Base-by-base conservation (phyloP, 2,888 invertebrate species). In the Drosophila subsilvestris region DNA sequence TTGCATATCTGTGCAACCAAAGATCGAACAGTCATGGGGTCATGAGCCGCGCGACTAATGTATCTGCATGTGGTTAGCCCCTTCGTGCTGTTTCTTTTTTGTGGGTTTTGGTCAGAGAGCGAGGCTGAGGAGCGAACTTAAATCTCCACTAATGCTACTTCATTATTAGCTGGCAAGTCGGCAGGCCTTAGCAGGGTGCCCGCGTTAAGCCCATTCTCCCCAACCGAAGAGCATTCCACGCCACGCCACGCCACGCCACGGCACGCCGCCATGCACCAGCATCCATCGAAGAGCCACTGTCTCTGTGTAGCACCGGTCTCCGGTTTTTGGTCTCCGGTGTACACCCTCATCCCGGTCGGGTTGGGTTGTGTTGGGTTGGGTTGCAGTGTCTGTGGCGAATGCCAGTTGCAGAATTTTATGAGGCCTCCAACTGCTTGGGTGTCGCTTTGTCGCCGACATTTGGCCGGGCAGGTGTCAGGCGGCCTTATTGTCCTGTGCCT, bases 401-500 rank as follows among this genome's bases (percentile, higher is more conserved):
- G 59, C 45, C 47, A 43, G 67, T 58, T 58, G 67, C 56, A 59
- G 65, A 58, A 62, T 48, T 67, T 62, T 68, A 76, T 58, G 76
- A 69, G 68, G 59, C 80, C 76, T 62, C 27, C 70, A 51, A 74
- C 57, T 76, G 62, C 55, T 42, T 49, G 50, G 20, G 12, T 48
- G 61, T 54, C 53, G 37, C n/a, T 51, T 50, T 61, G 59, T 56
- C 74, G 61, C 62, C 68, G 73, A 63, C 67, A 71, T 75, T 79
- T 55, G 44, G 25, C 71, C 71, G 63, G 79, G 60, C 84, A 80
- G 84, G 82, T 83, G 86, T 78, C 78, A 86, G 66, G 74, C 75
- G 62, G 55, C 71, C 86, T 66, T 57, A 72, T 75, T 68, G 71
- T 68, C 75, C 73, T 63, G 63, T 74, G 51, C 53, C 44, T 53